Base-by-base conservation (phyloP, 2,888 invertebrate species). In the Macrosiphum euphorbiae region DNA sequence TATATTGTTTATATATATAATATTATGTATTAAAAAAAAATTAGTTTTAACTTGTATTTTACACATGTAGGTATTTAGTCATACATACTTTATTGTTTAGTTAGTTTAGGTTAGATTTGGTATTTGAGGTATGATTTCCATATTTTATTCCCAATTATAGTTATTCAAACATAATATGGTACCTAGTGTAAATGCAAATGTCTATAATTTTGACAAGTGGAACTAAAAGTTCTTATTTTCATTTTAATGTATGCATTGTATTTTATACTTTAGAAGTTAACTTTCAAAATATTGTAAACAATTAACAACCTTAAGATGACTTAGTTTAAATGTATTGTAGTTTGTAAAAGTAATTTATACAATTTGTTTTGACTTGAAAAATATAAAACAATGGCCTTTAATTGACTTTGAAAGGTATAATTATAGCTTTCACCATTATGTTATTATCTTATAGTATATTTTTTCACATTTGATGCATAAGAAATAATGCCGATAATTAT, bases 281-380 rank as follows among this genome's bases (percentile, higher is more conserved):
- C 44, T 88, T 88, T 92, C 92, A 92, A 92, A 88, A 84, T 92
- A 92, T 13, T 92, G 52, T 78, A 88, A 92, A 92, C 88, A 88
- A 92, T 88, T 44, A 92, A 92, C 50, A 26, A 50, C 61, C 35
- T 16, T 35, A 16, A 88, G 88, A 52, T n/a, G 28, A 88, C 92
- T 52, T 52, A 92, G 88, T 92, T 92, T 78, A 67, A 92, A 78
- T n/a, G 50, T 52, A 92, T 92, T 92, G 92, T 92, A 10, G 13
- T 87, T 10, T 20, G 26, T 87, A 61, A 87, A 87, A n/a, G 41
- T 88, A 92, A 92, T 91, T 91, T 67, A 67, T 67, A 87, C 61
- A 87, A 86, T 87, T 86, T 92, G 92, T 92, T 92, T 92, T 92
- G 92, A 92, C 92, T 92, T 16, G 41, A 67, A 28, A 67, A 67